A percentile compares a stretch with the other conserved stretches of the same genome.
phyloP scores from a whole-genome alignment of 2,888 invertebrate genomes.

The Anthophora plumipes region DNA sequence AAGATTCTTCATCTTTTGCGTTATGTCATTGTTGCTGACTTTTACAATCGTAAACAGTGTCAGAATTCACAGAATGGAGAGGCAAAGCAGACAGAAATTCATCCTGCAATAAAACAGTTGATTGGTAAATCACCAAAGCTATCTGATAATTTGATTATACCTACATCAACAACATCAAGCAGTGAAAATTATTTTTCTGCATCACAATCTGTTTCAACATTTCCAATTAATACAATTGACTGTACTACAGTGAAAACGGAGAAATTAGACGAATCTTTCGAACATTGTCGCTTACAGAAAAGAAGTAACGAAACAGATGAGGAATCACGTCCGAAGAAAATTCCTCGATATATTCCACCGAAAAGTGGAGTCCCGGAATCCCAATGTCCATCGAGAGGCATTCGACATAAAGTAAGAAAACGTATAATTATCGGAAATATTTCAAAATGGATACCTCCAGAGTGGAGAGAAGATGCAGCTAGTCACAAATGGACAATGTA shows the following conservation, averaged over 20 bases:
- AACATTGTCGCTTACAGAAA: slow-evolving; percentile 20
- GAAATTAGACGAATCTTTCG: background rate
- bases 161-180: slow-evolving; percentile 12
- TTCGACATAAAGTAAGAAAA: slow-evolving; percentile 79
- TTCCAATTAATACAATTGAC: background rate
- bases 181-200: background rate
- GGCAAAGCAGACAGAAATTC: slow-evolving; percentile 86
- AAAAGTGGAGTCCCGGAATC: slow-evolving; percentile 75
- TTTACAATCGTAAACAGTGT: slow-evolving; percentile 87
- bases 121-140: slow-evolving; percentile 87
- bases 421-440: slow-evolving; percentile 89
- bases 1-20: slow-evolving; percentile 87
- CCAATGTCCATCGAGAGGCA: slow-evolving; percentile 78
- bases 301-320: slow-evolving; percentile 44
- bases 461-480: slow-evolving; percentile 89
- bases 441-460: slow-evolving; percentile 92
- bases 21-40: slow-evolving; percentile 87
- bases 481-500: slow-evolving; percentile 97
- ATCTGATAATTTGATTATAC: slow-evolving; percentile 38
- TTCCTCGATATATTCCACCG: slow-evolving; percentile 83
- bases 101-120: slow-evolving; percentile 91
- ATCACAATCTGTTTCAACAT: background rate
- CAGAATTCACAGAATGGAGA: slow-evolving; percentile 82
- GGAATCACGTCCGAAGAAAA: slow-evolving; percentile 74
- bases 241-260: slow-evolving; percentile 10